phyloP scores from a whole-genome alignment of 2,113 vertebrate species.

The Crotalus helleri region DNA sequence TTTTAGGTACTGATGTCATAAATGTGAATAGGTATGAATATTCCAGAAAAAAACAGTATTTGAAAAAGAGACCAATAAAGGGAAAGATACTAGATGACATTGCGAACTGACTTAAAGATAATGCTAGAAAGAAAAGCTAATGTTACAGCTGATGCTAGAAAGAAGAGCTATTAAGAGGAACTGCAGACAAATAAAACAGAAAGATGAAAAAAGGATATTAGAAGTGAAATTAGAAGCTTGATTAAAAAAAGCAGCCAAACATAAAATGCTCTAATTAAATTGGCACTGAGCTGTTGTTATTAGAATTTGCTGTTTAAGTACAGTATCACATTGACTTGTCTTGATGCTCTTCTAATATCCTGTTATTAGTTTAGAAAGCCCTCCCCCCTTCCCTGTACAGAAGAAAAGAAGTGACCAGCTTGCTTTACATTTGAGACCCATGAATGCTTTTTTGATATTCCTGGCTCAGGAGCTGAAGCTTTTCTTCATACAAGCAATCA shows the following conservation, averaged over 20 bases:
- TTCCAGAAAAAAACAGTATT: constrained; percentile 12
- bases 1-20: not conserved
- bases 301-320: constrained; percentile 7
- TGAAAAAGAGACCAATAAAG: constrained; percentile 13
- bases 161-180: constrained; percentile 8
- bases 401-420: not conserved
- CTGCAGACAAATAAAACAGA: not conserved
- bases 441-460: not conserved
- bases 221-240: constrained; percentile 6
- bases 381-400: not conserved
- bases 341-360: not conserved
- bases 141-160: constrained; percentile 4
- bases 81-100: not conserved
- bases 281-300: not conserved
- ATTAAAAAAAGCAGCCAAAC: constrained; percentile 14
- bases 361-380: not conserved
- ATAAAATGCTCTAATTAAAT: constrained; percentile 39
- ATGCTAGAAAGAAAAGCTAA: constrained; percentile 25
- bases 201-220: not conserved
- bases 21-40: not conserved
- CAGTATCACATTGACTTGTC: not conserved
- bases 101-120: not conserved
- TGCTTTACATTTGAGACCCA: not conserved
- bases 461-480: not conserved
- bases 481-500: not conserved